Evolutionary conservation across 1,140 invertebrate species (phyloP), one percentile per base, ranked within the genome.

Genomic region (Hydropsyche tenuis): DNA sequence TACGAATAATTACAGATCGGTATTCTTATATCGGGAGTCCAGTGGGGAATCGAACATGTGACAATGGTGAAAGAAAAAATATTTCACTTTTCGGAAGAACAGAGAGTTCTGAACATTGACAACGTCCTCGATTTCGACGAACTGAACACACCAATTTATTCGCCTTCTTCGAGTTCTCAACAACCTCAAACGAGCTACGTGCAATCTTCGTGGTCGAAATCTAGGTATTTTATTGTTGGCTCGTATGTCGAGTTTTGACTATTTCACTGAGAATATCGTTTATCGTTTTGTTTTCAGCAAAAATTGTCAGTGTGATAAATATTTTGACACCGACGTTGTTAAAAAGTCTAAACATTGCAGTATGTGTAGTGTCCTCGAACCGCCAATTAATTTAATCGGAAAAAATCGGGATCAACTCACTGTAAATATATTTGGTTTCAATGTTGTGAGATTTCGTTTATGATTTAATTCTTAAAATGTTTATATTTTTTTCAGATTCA

Each of bases 81-180:
- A 81, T 88, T 70, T 93, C 93, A 79, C 23, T 86, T 86, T 76
- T 85, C 84, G 0, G 78, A 80, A 9, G 80, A 86, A 1, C 86
- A 88, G 76, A 87, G 88, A 48, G 88, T 93, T 16, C 80, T 93
- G 30, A 94, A 95, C 82, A 87, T 96, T 23, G 92, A 95, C 79
- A 87, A 93, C 81, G 85, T 94, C 12, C 79, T 96, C 72, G 90
- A 92, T n/a, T 95, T 92, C 81, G 89, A 91, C 73, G 90, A 93
- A 79, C 83, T 95, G 12, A 92, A 92, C 85, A 87, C 87, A 0
- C 85, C 87, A 30, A 80, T 85, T 62, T 85, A 85, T 79, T 79
- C 80, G 7, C 84, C 84, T n/a, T 27, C 75, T 20, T 73, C 73
- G 42, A 56, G 42, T n/a, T 23, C 45, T 37, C 48, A 56, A 16